These are phyloP conservation scores for Pluvialis apricaria DNA, from an alignment of 2,113 vertebrate genomes.

Conservation along the genomic window DNA sequence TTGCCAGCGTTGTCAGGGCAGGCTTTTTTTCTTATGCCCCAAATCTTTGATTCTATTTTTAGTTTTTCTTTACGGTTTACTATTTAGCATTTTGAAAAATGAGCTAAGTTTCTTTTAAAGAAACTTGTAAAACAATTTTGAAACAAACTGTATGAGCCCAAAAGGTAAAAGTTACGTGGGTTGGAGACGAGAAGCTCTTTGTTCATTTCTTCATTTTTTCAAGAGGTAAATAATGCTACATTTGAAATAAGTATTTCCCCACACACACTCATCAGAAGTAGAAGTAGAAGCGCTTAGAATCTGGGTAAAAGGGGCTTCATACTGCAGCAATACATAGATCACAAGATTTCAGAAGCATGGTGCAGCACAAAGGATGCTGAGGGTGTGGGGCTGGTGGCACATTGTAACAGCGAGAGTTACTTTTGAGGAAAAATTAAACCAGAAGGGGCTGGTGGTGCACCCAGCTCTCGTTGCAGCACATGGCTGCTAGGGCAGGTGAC, in stretches of 20 bases:
- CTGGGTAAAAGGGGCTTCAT: background rate
- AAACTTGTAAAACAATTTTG: background rate
- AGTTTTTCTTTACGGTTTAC: background rate
- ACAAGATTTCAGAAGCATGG: background rate
- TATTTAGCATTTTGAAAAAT: background rate
- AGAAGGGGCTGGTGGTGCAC: background rate
- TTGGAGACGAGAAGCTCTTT: background rate
- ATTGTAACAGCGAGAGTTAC: background rate
- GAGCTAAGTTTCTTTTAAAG: background rate
- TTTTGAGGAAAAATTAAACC: background rate
- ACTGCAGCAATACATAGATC: accelerated
- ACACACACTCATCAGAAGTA: background rate
- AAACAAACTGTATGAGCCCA: background rate
- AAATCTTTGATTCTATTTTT: background rate
- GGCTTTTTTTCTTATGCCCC: background rate
- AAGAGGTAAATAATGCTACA: background rate
- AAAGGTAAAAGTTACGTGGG: background rate
- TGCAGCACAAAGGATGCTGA: background rate
- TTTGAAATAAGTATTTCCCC: background rate
- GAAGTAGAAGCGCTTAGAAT: background rate
- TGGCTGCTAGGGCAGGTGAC: background rate
- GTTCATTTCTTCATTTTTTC: background rate
- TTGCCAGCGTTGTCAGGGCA: background rate
- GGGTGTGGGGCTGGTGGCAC: background rate
- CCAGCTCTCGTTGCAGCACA: accelerated